Conservation (phyloP, 1,140 invertebrate species). For the Coptotermes formosanus region DNA sequence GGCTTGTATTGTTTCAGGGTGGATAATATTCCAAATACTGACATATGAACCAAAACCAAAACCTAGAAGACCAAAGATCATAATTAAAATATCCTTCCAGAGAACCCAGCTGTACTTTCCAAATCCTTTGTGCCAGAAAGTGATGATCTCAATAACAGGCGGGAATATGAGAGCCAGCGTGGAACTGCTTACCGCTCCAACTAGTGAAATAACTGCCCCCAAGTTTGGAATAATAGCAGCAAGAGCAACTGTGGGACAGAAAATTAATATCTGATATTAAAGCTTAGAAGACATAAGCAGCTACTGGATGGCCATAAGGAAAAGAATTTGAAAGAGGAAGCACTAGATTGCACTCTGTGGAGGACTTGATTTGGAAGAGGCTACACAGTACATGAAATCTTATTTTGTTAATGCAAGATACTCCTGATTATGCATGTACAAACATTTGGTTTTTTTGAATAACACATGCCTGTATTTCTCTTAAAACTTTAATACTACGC, state of each 20-base stretch:
- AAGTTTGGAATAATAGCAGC: slow-evolving; percentile 83
- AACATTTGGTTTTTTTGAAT: too few relatives aligned
- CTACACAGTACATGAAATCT: too few relatives aligned
- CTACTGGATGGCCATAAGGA: too few relatives aligned
- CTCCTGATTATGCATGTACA: too few relatives aligned
- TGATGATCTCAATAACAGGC: slow-evolving; percentile 85
- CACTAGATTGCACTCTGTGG: too few relatives aligned
- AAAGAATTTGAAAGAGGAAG: too few relatives aligned
- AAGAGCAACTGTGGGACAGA: slow-evolving; percentile 65
- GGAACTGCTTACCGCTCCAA: slow-evolving; percentile 87
- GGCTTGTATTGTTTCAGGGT: slow-evolving; percentile 31
- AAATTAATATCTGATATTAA: not conserved
- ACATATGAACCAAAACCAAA: slow-evolving; percentile 78
- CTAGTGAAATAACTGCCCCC: slow-evolving; percentile 84
- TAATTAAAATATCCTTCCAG: slow-evolving; percentile 69
- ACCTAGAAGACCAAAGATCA: slow-evolving; percentile 71
- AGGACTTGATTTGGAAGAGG: too few relatives aligned
- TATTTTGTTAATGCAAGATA: too few relatives aligned
- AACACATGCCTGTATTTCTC: too few relatives aligned
- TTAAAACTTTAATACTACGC: too few relatives aligned
- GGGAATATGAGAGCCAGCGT: slow-evolving; percentile 88
- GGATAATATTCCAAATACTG: slow-evolving; percentile 66
- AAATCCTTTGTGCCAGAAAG: slow-evolving; percentile 66
- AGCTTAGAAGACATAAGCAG: too few relatives aligned
- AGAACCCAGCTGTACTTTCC: slow-evolving; percentile 61